These are phyloP conservation scores for Caenorhabditis latens DNA, from an alignment of 1,140 invertebrate species.

Conservation along the genomic window DNA sequence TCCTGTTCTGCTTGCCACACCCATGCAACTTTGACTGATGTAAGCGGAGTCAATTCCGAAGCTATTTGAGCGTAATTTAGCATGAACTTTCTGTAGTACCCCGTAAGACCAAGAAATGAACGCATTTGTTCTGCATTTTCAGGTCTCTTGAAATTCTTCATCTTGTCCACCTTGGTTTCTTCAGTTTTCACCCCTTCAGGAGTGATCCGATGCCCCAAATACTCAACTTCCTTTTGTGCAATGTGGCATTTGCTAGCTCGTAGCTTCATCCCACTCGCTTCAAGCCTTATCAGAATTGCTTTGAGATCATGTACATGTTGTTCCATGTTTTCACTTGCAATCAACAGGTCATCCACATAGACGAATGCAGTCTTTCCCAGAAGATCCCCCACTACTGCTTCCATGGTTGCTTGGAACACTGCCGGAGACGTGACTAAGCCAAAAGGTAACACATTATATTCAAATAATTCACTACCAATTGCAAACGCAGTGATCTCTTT, in stretches of 20 bases:
- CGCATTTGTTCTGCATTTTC: conserved; percentile 2
- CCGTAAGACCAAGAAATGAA: conserved; percentile 37
- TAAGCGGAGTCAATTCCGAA: conserved; percentile 59
- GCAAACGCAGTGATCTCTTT: conserved; percentile 62
- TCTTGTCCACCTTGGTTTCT: conserved; percentile 22
- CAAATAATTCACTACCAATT: conserved; percentile 58
- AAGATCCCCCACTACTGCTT: conserved; percentile 47
- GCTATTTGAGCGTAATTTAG: conserved; percentile 60
- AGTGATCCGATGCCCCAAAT: conserved; percentile 44
- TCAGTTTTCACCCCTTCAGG: conserved; percentile 30
- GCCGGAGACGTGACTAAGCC: conserved; percentile 52
- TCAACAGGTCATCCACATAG: conserved; percentile 56
- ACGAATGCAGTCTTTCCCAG: conserved; percentile 3
- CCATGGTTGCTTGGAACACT: conserved; percentile 61
- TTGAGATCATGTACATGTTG: neutral
- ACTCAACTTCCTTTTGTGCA: conserved; percentile 11
- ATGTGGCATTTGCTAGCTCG: conserved; percentile 28
- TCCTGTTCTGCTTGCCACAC: conserved; percentile 49
- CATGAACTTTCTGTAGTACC: conserved; percentile 57
- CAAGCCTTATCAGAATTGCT: neutral
- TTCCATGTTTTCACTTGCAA: conserved; percentile 33
- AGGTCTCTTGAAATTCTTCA: conserved; percentile 2
- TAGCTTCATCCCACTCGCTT: neutral
- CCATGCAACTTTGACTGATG: neutral
- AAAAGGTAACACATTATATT: conserved; percentile 64